These are phyloP conservation scores for Microcebus ravelobensis DNA, from an alignment of 2,113 vertebrate species.

Conservation along the genomic window DNA sequence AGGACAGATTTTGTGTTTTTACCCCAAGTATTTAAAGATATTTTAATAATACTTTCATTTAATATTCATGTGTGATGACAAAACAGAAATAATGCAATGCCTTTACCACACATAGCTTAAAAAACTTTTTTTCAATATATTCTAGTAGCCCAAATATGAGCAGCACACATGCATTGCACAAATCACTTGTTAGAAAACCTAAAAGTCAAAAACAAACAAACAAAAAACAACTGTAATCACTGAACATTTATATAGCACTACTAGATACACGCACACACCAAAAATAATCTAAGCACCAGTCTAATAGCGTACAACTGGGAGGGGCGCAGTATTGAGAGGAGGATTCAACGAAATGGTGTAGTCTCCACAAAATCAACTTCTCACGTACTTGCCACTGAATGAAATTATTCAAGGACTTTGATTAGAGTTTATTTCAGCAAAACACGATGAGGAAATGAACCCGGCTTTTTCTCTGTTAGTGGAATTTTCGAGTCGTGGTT, in stretches of 20 bases:
- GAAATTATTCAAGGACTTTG: background rate
- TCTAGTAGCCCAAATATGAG: background rate
- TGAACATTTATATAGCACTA: background rate
- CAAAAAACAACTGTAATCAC: background rate
- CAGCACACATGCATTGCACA: background rate
- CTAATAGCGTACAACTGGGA: fast-evolving
- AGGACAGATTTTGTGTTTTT: background rate
- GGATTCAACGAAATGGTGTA: background rate
- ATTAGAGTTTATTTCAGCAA: background rate
- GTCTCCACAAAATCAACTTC: background rate
- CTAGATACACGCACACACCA: no score
- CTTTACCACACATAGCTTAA: background rate
- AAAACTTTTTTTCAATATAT: background rate
- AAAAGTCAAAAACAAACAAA: background rate
- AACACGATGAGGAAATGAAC: background rate
- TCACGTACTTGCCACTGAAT: background rate
- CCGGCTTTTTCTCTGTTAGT: background rate
- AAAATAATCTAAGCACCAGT: background rate
- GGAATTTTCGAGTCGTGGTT: background rate
- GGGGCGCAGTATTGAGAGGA: fast-evolving
- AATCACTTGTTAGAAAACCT: background rate
- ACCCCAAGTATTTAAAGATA: background rate
- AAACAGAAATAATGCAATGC: background rate
- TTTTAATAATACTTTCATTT: background rate
- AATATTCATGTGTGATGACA: background rate